Evolutionary conservation across 2,113 vertebrate species (phyloP), one percentile per base, ranked within the genome.

Genomic region (Baryphthengus martii): DNA sequence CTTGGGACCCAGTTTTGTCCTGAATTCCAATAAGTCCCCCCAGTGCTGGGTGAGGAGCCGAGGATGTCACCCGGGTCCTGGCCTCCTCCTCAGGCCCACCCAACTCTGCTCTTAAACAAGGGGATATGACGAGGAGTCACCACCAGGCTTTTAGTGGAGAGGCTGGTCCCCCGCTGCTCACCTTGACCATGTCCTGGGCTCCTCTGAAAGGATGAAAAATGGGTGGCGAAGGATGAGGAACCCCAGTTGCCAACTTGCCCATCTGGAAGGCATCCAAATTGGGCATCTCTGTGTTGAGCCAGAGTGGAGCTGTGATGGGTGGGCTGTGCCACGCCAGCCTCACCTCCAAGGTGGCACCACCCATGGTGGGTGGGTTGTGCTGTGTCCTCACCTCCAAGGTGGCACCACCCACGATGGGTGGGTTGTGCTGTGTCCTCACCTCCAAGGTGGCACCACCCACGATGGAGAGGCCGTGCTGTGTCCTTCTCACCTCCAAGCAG

Each of bases 91-190:
- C 3, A 4, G n/a, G 8, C 3, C 20, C 73, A 24, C 3, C 73
- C 35, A 44, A 18, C 31, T 1, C 1, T 5, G 53, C 44, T 29
- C 42, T 1, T 1, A 13, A 75, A 23, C 0, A 0, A 14, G 47
- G 42, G 11, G 35, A 13, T 19, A 31, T 13, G 1, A 68, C 0
- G 0, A 25, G 81, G 25, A 17, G 68, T 44, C 35, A 7, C 20
- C 9, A 1, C 28, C 7, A 0, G 2, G 11, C 39, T 14, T 8
- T 58, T n/a, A n/a, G 65, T 0, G 1, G 20, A 24, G 63, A 49
- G 53, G 59, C 42, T 20, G 4, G 31, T 26, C 5, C 42, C 47
- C 18, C 37, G 1, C 65, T 53, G 56, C 85, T 33, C 53, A 28
- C 66, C 66, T 50, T 6, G 59, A 5, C 56, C 11, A 3, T 0